phyloP scores from a whole-genome alignment of 1,140 invertebrate genomes.

The Cryptotermes secundus region DNA sequence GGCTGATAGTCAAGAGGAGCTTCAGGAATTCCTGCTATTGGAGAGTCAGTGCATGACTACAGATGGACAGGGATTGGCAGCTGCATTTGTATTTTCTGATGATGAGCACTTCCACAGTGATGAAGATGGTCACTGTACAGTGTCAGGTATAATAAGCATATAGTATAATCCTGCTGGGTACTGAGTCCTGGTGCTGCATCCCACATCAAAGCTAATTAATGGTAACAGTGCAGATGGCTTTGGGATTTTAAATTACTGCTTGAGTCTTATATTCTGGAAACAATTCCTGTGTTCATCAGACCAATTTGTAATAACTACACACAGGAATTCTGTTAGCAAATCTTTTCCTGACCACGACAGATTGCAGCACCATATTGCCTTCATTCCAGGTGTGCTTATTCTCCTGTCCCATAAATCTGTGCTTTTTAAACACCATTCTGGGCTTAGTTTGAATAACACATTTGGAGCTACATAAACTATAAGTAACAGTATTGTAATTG shows the following conservation, averaged over 20 bases:
- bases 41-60: constrained; percentile 62
- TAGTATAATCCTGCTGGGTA: background rate
- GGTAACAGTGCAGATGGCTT: no score
- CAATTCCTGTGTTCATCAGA: no score
- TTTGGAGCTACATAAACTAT: background rate
- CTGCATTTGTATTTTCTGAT: constrained; percentile 45
- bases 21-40: constrained; percentile 64
- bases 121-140: constrained; percentile 11
- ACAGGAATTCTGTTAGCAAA: no score
- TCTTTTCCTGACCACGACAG: no score
- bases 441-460: background rate
- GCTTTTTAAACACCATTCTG: background rate
- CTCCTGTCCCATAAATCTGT: background rate
- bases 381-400: no score
- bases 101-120: constrained; percentile 9
- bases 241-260: no score
- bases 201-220: no score
- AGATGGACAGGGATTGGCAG: constrained; percentile 51
- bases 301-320: no score
- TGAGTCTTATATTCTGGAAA: no score
- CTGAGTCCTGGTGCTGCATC: no score
- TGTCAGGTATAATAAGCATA: constrained; percentile 27
- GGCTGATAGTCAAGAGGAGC: constrained; percentile 62
- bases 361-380: no score
- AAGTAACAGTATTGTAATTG: background rate